Evolutionary conservation across 2,113 vertebrate species (phyloP).

Genomic region (Oostethus manadensis): DNA sequence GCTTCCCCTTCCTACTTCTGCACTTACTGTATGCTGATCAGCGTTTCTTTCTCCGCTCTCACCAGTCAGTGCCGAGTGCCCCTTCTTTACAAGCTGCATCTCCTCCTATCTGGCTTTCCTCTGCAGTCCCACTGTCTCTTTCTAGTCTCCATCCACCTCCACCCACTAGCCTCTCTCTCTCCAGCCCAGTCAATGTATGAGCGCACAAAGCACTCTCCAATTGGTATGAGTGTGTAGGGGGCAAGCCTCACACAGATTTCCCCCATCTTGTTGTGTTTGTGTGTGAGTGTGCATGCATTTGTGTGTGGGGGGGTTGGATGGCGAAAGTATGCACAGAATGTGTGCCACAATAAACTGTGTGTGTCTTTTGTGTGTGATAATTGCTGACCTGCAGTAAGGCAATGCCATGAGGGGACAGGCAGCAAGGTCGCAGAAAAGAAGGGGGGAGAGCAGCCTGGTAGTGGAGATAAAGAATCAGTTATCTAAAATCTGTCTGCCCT

Average conservation of each 20-base stretch:
- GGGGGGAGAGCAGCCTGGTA: constrained; percentile 14
- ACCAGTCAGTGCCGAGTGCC: constrained; percentile 15
- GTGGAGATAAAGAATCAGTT: constrained; percentile 33
- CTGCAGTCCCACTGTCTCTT: constrained; percentile 42
- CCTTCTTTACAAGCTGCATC: constrained; percentile 17
- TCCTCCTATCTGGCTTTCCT: constrained; percentile 28
- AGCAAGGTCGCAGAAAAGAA: constrained; percentile 50
- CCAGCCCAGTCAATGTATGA: constrained; percentile 53
- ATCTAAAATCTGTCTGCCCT: constrained; percentile 13
- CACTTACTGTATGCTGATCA: constrained; percentile 28
- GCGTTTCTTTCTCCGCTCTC: constrained; percentile 10
- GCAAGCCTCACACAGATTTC: constrained; percentile 32
- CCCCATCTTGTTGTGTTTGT: constrained; percentile 19
- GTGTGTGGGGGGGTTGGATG: constrained; percentile 7
- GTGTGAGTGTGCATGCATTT: constrained; percentile 16
- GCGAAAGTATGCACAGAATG: constrained; percentile 59
- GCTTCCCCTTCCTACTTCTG: constrained; percentile 43
- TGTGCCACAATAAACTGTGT: constrained; percentile 47
- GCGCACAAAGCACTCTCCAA: constrained; percentile 68
- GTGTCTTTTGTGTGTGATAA: constrained; percentile 25
- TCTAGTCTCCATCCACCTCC: constrained; percentile 47
- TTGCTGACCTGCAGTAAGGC: constrained; percentile 59
- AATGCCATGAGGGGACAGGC: constrained; percentile 44
- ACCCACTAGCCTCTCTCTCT: constrained; percentile 44
- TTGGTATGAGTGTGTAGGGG: constrained; percentile 58